Conservation (phyloP, 2,113 vertebrate genomes). For the Shinisaurus crocodilurus region DNA sequence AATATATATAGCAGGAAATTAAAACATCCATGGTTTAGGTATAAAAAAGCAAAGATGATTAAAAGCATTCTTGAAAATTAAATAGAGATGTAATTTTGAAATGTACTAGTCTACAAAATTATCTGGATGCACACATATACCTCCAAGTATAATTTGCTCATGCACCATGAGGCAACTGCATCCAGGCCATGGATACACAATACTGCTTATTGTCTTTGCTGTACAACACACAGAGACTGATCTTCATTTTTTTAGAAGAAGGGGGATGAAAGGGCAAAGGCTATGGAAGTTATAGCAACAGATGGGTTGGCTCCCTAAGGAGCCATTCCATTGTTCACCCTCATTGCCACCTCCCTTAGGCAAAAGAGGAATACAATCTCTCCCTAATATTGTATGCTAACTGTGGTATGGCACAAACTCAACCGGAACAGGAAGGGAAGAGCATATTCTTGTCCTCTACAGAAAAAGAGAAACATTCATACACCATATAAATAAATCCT, state of each 20-base stretch:
- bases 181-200: not conserved
- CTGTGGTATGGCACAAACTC: not conserved
- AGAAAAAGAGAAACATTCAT: not conserved
- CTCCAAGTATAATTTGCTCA: not conserved
- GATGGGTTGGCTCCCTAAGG: not conserved
- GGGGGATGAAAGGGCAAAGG: not conserved
- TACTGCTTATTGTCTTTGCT: not conserved
- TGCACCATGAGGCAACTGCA: not conserved
- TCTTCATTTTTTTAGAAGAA: not conserved
- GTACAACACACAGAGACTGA: not conserved
- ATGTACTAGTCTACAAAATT: not conserved
- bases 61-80: not conserved
- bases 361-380: not conserved
- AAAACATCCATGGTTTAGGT: not conserved
- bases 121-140: not conserved
- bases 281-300: not conserved
- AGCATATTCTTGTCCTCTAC: not conserved
- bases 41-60: not conserved
- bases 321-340: not conserved
- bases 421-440: not conserved
- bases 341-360: not conserved
- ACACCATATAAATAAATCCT: not conserved
- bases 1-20: not conserved
- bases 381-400: not conserved
- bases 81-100: not conserved